Evolutionary conservation across 2,797 vertebrate species (phyloP), one percentile per base, ranked within the genome.

Genomic region (Hemibagrus guttatus): DNA sequence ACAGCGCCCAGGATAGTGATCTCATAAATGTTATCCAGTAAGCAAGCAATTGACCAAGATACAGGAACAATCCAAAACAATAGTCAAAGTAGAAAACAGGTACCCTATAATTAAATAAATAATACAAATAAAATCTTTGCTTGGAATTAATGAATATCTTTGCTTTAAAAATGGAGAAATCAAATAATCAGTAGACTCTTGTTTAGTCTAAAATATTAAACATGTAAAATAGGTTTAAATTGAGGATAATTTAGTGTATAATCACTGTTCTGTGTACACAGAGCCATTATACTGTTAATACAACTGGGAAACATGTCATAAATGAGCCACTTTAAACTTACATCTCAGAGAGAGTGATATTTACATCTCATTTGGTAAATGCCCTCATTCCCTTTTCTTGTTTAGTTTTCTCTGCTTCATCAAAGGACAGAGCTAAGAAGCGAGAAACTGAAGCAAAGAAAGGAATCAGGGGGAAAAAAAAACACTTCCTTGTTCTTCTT

Each of bases 321-420:
- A 63, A n/a, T 7, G 21, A 61, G 19, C 26, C 8, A 6, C 39
- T 63, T 61, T 26, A 63, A 63, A 19, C 6, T 35, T 23, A 79
- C 5, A 81, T 63, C 26, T 81, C n/a, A 31, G 21, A 58, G 21
- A 3, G 2, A 80, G 56, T 6, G 14, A 61, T n/a, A 81, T 81
- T 79, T 81, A 61, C 58, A 42, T 80, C 31, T 80, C 8, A 58
- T 79, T 79, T 58, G 6, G 54, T 78, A 78, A 78, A 56, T 59
- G 54, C 13, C n/a, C 52, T 35, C 7, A 58, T 79, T 59, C 0
- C 9, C 19, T 61, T 58, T 80, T 39, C 56, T 61, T 61, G 31
- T 26, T 61, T 79, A 21, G n/a, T 58, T 79, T 79, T 31, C 28
- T 79, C 28, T 58, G 46, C 72, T 31, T 11, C 21, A 42, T 81